phyloP scores from a whole-genome alignment of 1,140 invertebrate species.

The Lepeophtheirus salmonis region DNA sequence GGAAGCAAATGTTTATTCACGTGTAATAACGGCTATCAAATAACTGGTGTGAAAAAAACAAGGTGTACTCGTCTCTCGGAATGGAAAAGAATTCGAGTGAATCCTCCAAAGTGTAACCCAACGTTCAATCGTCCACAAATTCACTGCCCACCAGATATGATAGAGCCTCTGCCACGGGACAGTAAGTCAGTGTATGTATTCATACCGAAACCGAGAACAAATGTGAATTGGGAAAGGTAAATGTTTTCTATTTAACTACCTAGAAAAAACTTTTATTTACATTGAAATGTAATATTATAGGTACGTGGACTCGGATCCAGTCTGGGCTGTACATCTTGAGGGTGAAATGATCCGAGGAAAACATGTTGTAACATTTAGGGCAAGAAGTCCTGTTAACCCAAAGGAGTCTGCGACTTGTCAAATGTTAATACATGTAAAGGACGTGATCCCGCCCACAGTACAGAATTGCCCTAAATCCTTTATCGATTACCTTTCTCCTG shows the following conservation, averaged over 20 bases:
- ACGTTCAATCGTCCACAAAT: neutral
- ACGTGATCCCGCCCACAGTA: conserved; percentile 37
- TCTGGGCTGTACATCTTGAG: conserved; percentile 42
- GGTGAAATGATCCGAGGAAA: conserved; percentile 38
- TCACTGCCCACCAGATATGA: conserved; percentile 11
- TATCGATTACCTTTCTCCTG: conserved; percentile 34
- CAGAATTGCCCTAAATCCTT: conserved; percentile 42
- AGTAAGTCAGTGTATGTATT: conserved; percentile 31
- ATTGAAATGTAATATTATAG: too few relatives aligned
- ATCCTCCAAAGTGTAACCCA: neutral
- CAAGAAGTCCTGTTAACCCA: conserved; percentile 34
- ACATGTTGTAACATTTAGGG: conserved; percentile 39
- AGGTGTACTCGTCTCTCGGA: neutral
- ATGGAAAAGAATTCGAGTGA: neutral
- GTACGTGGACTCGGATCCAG: conserved; percentile 38
- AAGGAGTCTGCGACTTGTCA: conserved; percentile 37
- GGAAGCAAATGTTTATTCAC: conserved; percentile 9
- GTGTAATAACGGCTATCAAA: conserved; percentile 3
- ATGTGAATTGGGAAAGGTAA: conserved; percentile 40
- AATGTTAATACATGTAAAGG: conserved; percentile 41
- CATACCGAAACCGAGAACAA: conserved; percentile 42
- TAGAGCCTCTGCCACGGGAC: conserved; percentile 3
- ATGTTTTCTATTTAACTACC: neutral
- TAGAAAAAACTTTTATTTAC: neutral
- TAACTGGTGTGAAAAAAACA: neutral